Percentiles rank a stretch among this genome's conserved stretches.
Evolutionary conservation across 2,113 vertebrate genomes (phyloP).

Genomic region (Melanotaenia duboulayi): DNA sequence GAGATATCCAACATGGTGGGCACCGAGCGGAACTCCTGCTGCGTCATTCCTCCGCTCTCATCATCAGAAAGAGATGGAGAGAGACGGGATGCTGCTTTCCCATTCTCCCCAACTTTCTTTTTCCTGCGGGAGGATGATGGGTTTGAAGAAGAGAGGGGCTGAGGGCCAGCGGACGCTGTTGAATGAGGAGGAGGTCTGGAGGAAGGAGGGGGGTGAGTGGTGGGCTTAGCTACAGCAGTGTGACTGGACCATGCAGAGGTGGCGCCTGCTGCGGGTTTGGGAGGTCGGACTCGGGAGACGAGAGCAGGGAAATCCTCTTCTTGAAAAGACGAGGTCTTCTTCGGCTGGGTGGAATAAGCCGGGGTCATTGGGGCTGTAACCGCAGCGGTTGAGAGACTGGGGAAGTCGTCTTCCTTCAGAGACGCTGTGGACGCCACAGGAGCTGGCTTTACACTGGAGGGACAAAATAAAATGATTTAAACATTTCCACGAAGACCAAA

Average conservation of each 20-base stretch:
- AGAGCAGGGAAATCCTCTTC: slow-evolving; percentile 98
- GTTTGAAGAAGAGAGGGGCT: slow-evolving; percentile 56
- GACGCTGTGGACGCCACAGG: slow-evolving; percentile 75
- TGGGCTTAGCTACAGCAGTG: slow-evolving; percentile 76
- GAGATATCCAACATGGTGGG: slow-evolving; percentile 91
- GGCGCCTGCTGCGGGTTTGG: slow-evolving; percentile 76
- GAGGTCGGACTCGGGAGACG: slow-evolving; percentile 86
- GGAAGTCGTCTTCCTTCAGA: slow-evolving; percentile 96
- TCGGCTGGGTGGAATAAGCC: slow-evolving; percentile 80
- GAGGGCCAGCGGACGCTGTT: slow-evolving; percentile 57
- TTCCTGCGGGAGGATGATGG: slow-evolving; percentile 77
- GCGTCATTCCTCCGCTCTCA: slow-evolving; percentile 78
- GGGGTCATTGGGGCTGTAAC: slow-evolving; percentile 79
- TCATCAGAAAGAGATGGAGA: slow-evolving; percentile 72
- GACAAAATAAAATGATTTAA: background rate
- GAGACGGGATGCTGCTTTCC: slow-evolving; percentile 69
- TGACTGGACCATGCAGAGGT: slow-evolving; percentile 89
- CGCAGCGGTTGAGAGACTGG: slow-evolving; percentile 84
- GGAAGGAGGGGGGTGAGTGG: slow-evolving; percentile 61
- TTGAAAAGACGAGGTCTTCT: slow-evolving; percentile 87
- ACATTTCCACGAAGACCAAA: background rate
- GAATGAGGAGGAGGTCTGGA: slow-evolving; percentile 48
- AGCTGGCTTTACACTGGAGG: slow-evolving; percentile 65
- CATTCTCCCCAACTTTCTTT: slow-evolving; percentile 78
- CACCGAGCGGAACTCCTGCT: slow-evolving; percentile 84